Percentiles rank a stretch among this genome's conserved stretches.
These are phyloP conservation scores for Struthio camelus DNA, from an alignment of 2,113 vertebrate species.

Conservation along the genomic window DNA sequence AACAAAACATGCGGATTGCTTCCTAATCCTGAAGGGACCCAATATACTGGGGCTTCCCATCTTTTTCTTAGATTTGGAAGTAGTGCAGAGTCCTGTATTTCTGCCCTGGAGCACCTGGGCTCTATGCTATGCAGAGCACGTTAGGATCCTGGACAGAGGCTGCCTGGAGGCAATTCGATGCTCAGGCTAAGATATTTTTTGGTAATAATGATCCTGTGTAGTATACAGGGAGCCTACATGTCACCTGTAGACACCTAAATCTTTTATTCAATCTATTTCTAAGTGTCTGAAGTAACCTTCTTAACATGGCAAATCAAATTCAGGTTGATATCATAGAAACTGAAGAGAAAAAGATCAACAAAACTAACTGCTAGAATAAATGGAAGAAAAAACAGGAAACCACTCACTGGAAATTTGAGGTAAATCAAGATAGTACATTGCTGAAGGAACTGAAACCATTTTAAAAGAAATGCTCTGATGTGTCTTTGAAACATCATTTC, in stretches of 20 bases:
- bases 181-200: background rate
- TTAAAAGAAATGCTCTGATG: conserved; percentile 5
- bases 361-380: conserved; percentile 7
- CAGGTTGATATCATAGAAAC: conserved; percentile 23
- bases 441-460: conserved; percentile 37
- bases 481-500: conserved; percentile 45
- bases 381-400: conserved; percentile 45
- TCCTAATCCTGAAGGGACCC: background rate
- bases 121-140: accelerated
- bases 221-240: background rate
- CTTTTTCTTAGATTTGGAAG: background rate
- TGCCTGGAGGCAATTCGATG: background rate
- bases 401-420: background rate
- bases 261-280: background rate
- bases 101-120: background rate
- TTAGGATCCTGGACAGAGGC: background rate
- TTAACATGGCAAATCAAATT: conserved; percentile 2
- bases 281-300: conserved; percentile 15
- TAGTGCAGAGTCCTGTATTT: background rate
- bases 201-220: background rate
- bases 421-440: conserved; percentile 31
- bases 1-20: background rate
- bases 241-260: background rate
- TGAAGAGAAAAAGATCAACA: conserved; percentile 29
- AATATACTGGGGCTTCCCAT: background rate